Evolutionary conservation across 2,888 invertebrate species (phyloP), one percentile per base, ranked within the genome.

Genomic region (Machimus atricapillus): DNA sequence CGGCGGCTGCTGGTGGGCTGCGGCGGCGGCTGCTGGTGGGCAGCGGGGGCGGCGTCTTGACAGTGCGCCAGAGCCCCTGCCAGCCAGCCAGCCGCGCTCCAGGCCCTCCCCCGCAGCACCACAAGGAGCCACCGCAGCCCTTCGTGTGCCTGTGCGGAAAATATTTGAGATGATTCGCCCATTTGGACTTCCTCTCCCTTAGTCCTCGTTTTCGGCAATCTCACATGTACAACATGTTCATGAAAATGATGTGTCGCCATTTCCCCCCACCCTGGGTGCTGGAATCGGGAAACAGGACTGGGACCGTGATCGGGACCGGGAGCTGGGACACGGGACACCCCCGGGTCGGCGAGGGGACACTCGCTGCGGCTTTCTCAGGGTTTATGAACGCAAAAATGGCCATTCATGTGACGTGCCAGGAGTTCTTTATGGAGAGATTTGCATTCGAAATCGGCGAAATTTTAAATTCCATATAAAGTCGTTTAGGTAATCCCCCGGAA

Each of bases 351-450:
- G 43, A 19, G 37, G 37, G 86, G 31, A 56, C 77, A 86, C 77
- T 81, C 58, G 16, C 16, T 73, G 79, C 79, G 78, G 66, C 76
- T 81, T 86, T 58, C 73, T 37, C 58, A 81, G 56, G 66, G n/a
- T 40, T 19, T 86, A 73, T 43, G 73, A 79, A 81, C 46, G 79
- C 81, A 85, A 85, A 87, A 87, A 88, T 88, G 86, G 87, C 83
- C 85, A 87, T 88, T 88, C 89, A 89, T 86, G 88, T 89, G 89
- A 90, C 90, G 90, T 89, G 90, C 89, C 89, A 89, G 89, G 89
- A 89, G 89, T 89, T 88, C 89, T 90, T 90, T 89, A 90, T 90
- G 87, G 88, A 87, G 87, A 89, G 88, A 89, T 89, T 89, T 89
- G 89, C 89, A 89, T 89, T 89, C 88, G 88, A 89, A 89, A 89